Base-by-base conservation (phyloP, 2,888 invertebrate genomes). In the Phaedon cochleariae region DNA sequence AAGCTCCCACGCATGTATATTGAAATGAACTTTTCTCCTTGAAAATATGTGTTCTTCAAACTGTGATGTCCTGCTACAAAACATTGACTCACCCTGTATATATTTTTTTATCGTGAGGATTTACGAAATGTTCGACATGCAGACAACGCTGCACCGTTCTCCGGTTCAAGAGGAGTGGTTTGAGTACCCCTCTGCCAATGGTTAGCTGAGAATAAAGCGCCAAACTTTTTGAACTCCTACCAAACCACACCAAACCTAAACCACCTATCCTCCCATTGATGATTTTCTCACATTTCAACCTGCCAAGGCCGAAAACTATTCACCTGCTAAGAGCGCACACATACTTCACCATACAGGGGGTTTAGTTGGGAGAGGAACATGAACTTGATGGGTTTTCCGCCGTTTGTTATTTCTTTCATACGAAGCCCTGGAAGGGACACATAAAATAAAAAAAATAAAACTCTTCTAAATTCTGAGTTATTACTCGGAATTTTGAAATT, bases 201-300 rank as follows among this genome's bases (percentile, higher is more conserved):
- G 37, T 26, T 6, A 45, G 29, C 51, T 37, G 37, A 57, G 37
- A 63, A 34, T 45, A 18, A 62, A 41, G 51, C 62, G 62, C 58
- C 62, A 62, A 61, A 62, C 62, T 62, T 58, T 62, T 62, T 37
- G 57, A 62, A 62, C 51, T 41, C 41, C 41, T 41, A n/a, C n/a
- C n/a, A n/a, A n/a, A 41, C 41, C 41, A n/a, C n/a, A 41, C 41
- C 41, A 4, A n/a, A 9, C n/a, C n/a, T 3, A n/a, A 41, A n/a
- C 41, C 15, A 41, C 12, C 41, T n/a, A n/a, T n/a, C n/a, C 41
- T 34, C 12, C 15, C 41, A 41, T 41, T 41, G 41, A 41, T 41
- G 41, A 41, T 41, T 41, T 41, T 41, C 41, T 41, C 15, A 41
- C 41, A 41, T 41, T 41, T 41, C 41, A 41, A 41, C 41, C 41